A percentile compares a stretch with the other conserved stretches of the same genome.
Evolutionary conservation across 2,888 invertebrate genomes (phyloP).

Genomic region (Apodemia zela): DNA sequence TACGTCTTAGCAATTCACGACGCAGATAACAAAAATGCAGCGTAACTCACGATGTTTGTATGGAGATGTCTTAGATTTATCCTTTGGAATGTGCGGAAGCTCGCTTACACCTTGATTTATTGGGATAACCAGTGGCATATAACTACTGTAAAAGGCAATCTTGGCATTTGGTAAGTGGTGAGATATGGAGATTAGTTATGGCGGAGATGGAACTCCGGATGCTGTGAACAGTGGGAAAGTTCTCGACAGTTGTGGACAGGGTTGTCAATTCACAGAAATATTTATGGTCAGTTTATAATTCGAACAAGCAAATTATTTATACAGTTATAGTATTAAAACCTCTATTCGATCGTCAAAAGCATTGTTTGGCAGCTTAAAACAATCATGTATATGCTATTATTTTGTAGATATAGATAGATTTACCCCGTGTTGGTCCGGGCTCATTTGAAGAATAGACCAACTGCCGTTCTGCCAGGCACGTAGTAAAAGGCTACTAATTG

Average conservation of each 20-base stretch:
- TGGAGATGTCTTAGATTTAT: not conserved
- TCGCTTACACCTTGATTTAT: not conserved
- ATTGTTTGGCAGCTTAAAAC: too few relatives aligned
- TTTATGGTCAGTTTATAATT: too few relatives aligned
- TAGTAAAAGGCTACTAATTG: too few relatives aligned
- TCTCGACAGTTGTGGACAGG: not conserved
- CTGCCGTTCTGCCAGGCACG: too few relatives aligned
- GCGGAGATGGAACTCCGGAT: constrained; percentile 10
- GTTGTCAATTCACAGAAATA: not conserved
- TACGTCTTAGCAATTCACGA: not conserved
- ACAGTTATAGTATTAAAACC: too few relatives aligned
- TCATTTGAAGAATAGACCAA: too few relatives aligned
- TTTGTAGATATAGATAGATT: too few relatives aligned
- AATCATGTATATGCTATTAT: too few relatives aligned
- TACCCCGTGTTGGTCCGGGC: too few relatives aligned
- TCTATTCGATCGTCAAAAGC: too few relatives aligned
- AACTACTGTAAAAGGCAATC: not conserved
- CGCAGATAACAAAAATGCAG: not conserved
- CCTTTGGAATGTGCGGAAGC: not conserved
- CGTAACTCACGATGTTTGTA: not conserved
- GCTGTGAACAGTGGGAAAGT: constrained; percentile 8
- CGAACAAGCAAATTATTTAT: too few relatives aligned
- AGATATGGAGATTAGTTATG: constrained; percentile 8
- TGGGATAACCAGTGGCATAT: constrained; percentile 5
- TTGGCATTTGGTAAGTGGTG: constrained; percentile 11